Percentiles rank a stretch among this genome's conserved stretches.
Conservation (phyloP, 2,797 vertebrate genomes). For the Enteromius thamalakanensis region DNA sequence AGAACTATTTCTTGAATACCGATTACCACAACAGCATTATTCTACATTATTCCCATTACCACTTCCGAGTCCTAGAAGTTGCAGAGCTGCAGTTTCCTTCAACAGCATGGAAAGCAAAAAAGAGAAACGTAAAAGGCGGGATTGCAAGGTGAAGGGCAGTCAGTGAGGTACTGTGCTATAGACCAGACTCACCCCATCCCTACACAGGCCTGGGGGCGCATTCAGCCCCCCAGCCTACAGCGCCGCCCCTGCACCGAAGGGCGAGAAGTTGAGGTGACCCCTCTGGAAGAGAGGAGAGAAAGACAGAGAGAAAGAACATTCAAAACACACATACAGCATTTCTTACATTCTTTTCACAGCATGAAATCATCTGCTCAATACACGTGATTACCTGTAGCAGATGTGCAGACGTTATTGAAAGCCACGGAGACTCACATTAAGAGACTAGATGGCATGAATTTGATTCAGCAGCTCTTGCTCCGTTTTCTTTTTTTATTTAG, state of each 20-base stretch:
- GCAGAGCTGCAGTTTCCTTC: conserved; percentile 70
- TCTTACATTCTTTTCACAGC: conserved; percentile 20
- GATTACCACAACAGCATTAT: not conserved
- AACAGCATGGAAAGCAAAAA: conserved; percentile 47
- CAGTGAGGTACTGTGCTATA: conserved; percentile 48
- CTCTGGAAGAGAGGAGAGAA: conserved; percentile 72
- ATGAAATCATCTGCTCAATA: conserved; percentile 7
- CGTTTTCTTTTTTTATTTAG: not conserved
- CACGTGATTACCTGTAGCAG: not conserved
- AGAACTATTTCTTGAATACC: not conserved
- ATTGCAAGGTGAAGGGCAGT: conserved; percentile 39
- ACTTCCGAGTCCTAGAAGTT: not conserved
- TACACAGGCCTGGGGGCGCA: conserved; percentile 64
- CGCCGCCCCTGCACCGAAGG: conserved; percentile 83
- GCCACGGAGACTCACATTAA: conserved; percentile 1
- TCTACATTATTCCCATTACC: not conserved
- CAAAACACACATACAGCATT: conserved; percentile 29
- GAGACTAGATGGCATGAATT: not conserved
- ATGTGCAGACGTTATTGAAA: conserved; percentile 17
- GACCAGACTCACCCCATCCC: conserved; percentile 79
- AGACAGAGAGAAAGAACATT: conserved; percentile 49
- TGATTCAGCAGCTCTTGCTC: not conserved
- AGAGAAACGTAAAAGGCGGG: not conserved
- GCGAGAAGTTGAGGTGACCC: conserved; percentile 85
- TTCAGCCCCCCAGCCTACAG: conserved; percentile 69